Evolutionary conservation across 2,113 vertebrate species (phyloP), one percentile per base, ranked within the genome.

Genomic region (Tichodroma muraria): DNA sequence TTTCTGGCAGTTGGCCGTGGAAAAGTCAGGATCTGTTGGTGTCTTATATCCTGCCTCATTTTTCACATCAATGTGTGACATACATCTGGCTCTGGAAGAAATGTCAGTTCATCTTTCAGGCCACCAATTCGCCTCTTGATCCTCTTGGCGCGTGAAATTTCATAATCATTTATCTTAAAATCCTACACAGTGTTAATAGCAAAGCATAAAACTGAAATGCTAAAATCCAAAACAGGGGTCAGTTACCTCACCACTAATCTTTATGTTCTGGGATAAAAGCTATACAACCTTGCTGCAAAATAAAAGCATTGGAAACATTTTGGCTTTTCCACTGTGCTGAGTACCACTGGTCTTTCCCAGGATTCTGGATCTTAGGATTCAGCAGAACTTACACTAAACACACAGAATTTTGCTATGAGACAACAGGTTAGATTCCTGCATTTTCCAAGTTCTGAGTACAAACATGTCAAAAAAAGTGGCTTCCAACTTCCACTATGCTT

Each of bases 11-110:
- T 64, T 77, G 82, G 93, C 71, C 4, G 15, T 83, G 59, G 93
- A 95, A 93, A 91, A 97, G 75, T 80, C 94, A 83, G 76, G 88
- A 94, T 85, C 61, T 1, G 54, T 42, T 80, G 90, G 85, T 91
- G 88, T 95, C 93, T 95, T 95, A 89, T 56, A 96, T 96, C 91
- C 93, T 88, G 89, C 81, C 88, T 95, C 88, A 77, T 95, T 95
- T 83, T 93, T 95, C 93, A 95, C 82, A 66, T 7, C 8, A 25
- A 73, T 4, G 71, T 83, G 79, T 73, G 91, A 95, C 89, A 80
- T 47, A 77, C 78, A 95, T 95, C 91, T 96, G 96, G 85, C 89
- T 80, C 85, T 63, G 59, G 40, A 13, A 93, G 47, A 85, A 70
- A 70, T 59, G 80, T 37, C 70, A 85, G 64, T 49, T 94, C 68